Evolutionary conservation across 2,797 vertebrate species (phyloP).

Genomic region (Sus cebifrons): DNA sequence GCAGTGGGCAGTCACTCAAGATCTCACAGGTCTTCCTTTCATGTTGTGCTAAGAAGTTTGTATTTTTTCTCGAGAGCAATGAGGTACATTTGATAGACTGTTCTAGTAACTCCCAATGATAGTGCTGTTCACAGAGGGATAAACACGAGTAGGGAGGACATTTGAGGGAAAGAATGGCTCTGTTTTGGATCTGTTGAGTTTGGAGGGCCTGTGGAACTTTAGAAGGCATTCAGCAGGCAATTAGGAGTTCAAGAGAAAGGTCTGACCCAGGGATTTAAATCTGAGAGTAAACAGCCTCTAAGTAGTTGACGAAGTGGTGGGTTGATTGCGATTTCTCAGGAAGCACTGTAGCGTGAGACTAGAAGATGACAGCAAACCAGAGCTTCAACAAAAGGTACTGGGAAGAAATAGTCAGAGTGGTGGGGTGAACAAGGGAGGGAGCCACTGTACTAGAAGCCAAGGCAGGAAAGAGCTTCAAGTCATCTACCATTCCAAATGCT

Average conservation of each 20-base stretch:
- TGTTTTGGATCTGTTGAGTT: not conserved
- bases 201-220: not conserved
- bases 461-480: not conserved
- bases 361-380: not conserved
- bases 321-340: not conserved
- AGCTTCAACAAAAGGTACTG: not conserved
- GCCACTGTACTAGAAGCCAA: not conserved
- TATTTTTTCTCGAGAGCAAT: constrained; percentile 38
- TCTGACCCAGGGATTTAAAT: not conserved
- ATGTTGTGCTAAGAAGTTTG: not conserved
- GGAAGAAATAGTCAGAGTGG: not conserved
- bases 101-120: not conserved
- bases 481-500: not conserved
- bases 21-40: not conserved
- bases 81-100: not conserved
- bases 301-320: not conserved
- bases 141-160: not conserved
- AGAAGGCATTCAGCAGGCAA: not conserved
- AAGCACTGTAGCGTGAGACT: not conserved
- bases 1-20: not conserved
- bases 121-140: not conserved
- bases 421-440: not conserved
- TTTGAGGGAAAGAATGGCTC: not conserved
- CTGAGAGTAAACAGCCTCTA: not conserved
- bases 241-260: constrained; percentile 14